Conservation (phyloP, 1,140 invertebrate species). For the Tetramorium parvispinum region DNA sequence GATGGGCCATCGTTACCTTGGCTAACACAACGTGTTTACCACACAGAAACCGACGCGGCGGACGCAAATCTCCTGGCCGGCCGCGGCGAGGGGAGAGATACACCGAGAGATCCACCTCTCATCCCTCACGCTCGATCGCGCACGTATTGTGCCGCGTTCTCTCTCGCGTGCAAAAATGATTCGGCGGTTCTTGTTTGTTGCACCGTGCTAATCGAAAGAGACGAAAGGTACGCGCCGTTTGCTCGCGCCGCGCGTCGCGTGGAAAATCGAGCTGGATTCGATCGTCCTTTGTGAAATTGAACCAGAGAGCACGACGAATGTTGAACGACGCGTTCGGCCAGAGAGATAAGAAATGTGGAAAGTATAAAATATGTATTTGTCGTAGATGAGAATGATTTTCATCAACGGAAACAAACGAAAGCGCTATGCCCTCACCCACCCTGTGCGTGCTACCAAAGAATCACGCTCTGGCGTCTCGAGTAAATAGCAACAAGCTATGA, state of each 20-base stretch:
- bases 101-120: conserved; percentile 78
- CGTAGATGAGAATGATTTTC: no score
- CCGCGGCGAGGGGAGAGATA: conserved; percentile 68
- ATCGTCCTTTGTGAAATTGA: background rate
- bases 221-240: conserved; percentile 54
- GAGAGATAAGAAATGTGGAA: no score
- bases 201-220: conserved; percentile 72
- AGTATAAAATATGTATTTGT: no score
- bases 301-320: no score
- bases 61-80: conserved; percentile 63
- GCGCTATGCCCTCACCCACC: background rate
- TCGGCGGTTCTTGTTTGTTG: conserved; percentile 77
- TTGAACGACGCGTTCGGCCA: no score
- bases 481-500: background rate
- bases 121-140: conserved; percentile 83
- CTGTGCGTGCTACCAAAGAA: background rate
- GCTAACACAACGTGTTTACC: conserved; percentile 85
- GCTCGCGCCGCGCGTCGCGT: background rate
- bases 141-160: conserved; percentile 75
- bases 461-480: background rate
- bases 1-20: conserved; percentile 84
- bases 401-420: no score
- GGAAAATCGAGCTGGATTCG: background rate
- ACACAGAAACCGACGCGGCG: conserved; percentile 80
- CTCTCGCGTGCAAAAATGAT: conserved; percentile 79